Evolutionary conservation across 1,140 invertebrate genomes (phyloP).

Genomic region (Lordiphosa clarofinis): DNA sequence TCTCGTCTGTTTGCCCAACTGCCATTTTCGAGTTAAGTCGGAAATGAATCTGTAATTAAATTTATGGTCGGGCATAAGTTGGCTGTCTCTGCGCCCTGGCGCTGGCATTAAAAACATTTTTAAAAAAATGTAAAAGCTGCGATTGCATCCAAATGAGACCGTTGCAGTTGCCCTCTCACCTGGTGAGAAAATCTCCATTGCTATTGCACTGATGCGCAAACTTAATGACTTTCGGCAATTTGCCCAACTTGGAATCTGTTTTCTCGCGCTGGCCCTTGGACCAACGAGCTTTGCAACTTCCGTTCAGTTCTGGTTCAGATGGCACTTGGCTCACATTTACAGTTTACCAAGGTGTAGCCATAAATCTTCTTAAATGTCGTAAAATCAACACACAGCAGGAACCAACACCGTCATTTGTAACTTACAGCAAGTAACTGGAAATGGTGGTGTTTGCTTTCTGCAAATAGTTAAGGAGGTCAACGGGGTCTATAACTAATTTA

Average conservation of each 20-base stretch:
- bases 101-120: neutral
- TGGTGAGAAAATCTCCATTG: conserved; percentile 47
- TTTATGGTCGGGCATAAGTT: conserved; percentile 42
- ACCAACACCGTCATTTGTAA: conserved; percentile 16
- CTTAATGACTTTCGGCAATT: conserved; percentile 73
- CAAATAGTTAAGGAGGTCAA: neutral
- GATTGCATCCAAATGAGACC: conserved; percentile 41
- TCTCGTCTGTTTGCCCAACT: conserved; percentile 25
- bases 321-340: conserved; percentile 22
- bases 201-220: conserved; percentile 49
- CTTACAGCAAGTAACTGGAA: conserved; percentile 20
- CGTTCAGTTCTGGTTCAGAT: conserved; percentile 13
- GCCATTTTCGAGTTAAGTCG: conserved; percentile 32
- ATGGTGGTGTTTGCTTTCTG: neutral
- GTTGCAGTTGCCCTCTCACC: conserved; percentile 13
- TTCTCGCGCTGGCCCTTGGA: conserved; percentile 3
- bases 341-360: conserved; percentile 30
- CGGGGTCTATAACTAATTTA: conserved; percentile 40
- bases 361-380: conserved; percentile 57
- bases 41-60: conserved; percentile 72
- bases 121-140: conserved; percentile 13
- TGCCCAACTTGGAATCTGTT: conserved; percentile 49
- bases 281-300: conserved; percentile 23
- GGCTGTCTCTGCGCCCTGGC: neutral
- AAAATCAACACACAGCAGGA: conserved; percentile 35